Conservation (phyloP, 1,140 invertebrate species). For the Drosophila nigromelanica region DNA sequence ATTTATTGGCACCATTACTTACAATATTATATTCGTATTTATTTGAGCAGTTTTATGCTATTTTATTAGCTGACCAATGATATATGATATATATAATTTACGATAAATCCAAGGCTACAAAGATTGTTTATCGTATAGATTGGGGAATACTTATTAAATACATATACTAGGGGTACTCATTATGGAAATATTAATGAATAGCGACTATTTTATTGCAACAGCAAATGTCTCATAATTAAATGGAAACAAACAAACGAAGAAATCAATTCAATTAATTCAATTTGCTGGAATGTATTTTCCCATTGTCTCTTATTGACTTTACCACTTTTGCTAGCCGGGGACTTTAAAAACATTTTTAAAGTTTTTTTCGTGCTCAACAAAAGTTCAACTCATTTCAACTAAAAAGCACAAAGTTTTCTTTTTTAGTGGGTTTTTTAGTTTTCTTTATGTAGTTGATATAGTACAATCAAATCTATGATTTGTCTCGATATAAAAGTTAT, state of each 20-base stretch:
- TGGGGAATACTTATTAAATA: not conserved
- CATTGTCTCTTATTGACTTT: not conserved
- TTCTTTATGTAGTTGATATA: too few species aligned
- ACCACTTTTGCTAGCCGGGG: not conserved
- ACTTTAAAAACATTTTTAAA: not conserved
- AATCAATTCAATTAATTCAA: not conserved
- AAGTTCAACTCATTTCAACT: not conserved
- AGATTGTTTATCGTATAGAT: not conserved
- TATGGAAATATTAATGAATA: not conserved
- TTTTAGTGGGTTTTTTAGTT: too few species aligned
- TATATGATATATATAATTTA: conserved; percentile 13
- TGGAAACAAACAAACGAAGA: conserved; percentile 1
- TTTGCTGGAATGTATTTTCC: not conserved
- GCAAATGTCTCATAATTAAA: not conserved
- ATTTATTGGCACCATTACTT: conserved; percentile 3
- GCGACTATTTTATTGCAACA: not conserved
- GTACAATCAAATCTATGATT: too few species aligned
- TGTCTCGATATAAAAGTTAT: too few species aligned
- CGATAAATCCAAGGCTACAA: not conserved
- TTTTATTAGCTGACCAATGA: not conserved
- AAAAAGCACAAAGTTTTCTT: not conserved
- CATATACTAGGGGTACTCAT: not conserved
- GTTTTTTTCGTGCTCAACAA: not conserved
- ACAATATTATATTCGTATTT: conserved; percentile 5
- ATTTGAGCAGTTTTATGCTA: conserved; percentile 7